phyloP scores from a whole-genome alignment of 2,113 vertebrate species.

The Dromiciops gliroides region DNA sequence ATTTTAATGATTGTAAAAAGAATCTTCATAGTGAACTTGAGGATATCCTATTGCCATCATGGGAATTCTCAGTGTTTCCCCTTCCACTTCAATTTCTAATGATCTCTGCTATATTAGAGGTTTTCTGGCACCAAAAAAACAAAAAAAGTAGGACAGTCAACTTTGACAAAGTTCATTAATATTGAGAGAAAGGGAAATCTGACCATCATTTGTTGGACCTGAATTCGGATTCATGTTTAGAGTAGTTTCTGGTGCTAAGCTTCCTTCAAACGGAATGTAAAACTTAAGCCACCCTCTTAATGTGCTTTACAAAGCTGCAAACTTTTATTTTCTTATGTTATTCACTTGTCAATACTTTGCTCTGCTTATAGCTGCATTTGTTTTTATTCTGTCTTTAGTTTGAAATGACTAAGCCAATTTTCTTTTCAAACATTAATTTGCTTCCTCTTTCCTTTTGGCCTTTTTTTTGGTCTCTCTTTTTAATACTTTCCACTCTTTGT shows the following conservation, averaged over 20 bases:
- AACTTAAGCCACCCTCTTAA: neutral
- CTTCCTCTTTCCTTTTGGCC: neutral
- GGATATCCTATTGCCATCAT: neutral
- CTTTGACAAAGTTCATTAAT: conserved; percentile 5
- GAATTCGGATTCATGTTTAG: conserved; percentile 21
- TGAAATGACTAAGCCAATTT: neutral
- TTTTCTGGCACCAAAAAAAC: conserved; percentile 11
- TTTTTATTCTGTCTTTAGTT: neutral
- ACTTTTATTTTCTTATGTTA: neutral
- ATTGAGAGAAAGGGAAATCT: conserved; percentile 24
- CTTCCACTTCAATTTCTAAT: conserved; percentile 5
- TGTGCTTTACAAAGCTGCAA: neutral
- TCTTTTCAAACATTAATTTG: neutral
- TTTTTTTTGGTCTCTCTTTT: neutral
- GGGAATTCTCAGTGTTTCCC: neutral
- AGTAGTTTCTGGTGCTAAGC: neutral
- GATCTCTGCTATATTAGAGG: neutral
- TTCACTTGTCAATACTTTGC: neutral
- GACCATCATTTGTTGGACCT: neutral
- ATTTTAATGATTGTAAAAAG: neutral
- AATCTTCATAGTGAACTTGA: neutral
- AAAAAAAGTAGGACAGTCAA: neutral
- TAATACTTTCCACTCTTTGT: neutral
- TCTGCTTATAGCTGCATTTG: neutral
- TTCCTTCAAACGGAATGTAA: neutral